These are phyloP conservation scores for Alexandromys oeconomus DNA, from an alignment of 2,797 vertebrate species.

Conservation along the genomic window DNA sequence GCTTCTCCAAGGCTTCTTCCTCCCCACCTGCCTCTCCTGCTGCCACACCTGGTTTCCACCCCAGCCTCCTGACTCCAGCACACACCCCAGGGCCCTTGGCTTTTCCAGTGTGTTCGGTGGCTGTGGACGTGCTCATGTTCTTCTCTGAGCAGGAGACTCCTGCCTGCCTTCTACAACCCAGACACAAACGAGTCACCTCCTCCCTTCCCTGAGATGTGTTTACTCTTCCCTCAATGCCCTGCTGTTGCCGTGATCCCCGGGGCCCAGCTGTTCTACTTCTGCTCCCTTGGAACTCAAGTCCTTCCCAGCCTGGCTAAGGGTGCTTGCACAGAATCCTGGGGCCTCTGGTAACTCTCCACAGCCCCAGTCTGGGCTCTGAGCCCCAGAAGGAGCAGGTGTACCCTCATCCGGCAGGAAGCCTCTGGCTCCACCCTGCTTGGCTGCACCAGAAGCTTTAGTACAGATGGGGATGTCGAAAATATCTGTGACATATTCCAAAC, in stretches of 20 bases:
- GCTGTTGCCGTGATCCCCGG: background rate
- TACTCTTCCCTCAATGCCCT: background rate
- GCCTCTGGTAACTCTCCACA: background rate
- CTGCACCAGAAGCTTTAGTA: slow-evolving; percentile 41
- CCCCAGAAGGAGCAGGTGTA: slow-evolving; percentile 75
- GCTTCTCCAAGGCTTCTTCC: background rate
- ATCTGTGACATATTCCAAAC: slow-evolving; percentile 84
- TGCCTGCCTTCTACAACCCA: background rate
- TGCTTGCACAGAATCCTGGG: background rate
- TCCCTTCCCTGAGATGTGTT: background rate
- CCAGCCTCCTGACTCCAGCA: background rate
- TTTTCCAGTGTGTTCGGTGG: background rate
- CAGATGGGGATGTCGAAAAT: slow-evolving; percentile 85
- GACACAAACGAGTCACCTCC: background rate
- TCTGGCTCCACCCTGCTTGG: slow-evolving; percentile 67
- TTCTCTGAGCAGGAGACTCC: background rate
- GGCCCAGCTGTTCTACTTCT: background rate
- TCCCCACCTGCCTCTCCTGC: background rate
- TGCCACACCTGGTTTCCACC: background rate
- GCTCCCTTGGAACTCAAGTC: background rate
- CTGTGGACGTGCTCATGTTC: background rate
- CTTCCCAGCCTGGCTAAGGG: background rate
- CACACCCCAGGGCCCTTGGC: background rate
- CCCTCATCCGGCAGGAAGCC: slow-evolving; percentile 39
- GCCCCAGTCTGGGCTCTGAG: slow-evolving; percentile 4